Percentiles rank a stretch among this genome's conserved stretches.
Conservation (phyloP, 2,797 vertebrate species). For the Sebastes cheni region DNA sequence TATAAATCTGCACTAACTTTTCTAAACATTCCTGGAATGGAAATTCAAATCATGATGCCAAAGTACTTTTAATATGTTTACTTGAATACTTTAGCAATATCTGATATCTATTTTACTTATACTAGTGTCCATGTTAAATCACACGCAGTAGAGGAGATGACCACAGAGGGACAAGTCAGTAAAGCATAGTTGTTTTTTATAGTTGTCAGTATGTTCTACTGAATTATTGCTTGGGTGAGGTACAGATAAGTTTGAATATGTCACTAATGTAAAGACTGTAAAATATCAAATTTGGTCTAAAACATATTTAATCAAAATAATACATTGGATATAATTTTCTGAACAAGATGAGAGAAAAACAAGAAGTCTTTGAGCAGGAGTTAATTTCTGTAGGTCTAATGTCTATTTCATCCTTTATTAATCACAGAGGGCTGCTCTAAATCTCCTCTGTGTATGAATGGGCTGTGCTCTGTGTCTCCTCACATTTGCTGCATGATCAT, state of each 20-base stretch:
- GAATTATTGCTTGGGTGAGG: slow-evolving; percentile 39
- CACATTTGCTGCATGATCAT: slow-evolving; percentile 84
- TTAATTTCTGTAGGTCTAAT: slow-evolving; percentile 71
- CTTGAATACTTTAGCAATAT: slow-evolving; percentile 16
- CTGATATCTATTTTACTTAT: slow-evolving; percentile 53
- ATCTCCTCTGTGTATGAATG: slow-evolving; percentile 72
- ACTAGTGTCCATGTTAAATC: slow-evolving; percentile 62
- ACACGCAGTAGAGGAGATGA: slow-evolving; percentile 51
- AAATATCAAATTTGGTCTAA: slow-evolving; percentile 40
- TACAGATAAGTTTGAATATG: slow-evolving; percentile 45
- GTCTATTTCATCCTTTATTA: slow-evolving; percentile 78
- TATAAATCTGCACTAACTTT: not conserved
- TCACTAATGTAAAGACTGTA: slow-evolving; percentile 15
- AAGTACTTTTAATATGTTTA: not conserved
- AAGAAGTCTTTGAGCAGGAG: slow-evolving; percentile 38
- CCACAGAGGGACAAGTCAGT: slow-evolving; percentile 58
- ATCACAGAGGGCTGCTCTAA: slow-evolving; percentile 72
- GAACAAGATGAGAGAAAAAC: slow-evolving; percentile 14
- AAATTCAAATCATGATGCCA: not conserved
- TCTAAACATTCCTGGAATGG: not conserved
- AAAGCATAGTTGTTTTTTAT: slow-evolving; percentile 54
- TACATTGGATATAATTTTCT: not conserved
- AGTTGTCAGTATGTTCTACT: slow-evolving; percentile 33
- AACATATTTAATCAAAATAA: not conserved
- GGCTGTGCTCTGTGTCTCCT: slow-evolving; percentile 78